These are phyloP conservation scores for Electrophaes corylata DNA, from an alignment of 2,888 invertebrate species.

Conservation along the genomic window DNA sequence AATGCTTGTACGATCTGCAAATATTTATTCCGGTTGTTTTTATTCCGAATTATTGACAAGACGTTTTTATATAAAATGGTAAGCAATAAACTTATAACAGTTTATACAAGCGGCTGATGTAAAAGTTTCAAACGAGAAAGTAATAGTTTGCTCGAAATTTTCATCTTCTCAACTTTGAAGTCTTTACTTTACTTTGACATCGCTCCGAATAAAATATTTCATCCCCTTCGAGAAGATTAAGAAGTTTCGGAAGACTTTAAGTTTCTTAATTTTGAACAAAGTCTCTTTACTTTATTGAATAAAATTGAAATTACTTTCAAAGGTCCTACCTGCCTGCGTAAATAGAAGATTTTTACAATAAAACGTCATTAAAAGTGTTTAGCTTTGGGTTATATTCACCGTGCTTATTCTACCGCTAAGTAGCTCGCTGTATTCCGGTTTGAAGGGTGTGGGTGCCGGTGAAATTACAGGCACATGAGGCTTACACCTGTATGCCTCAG, in stretches of 20 bases:
- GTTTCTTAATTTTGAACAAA: slow-evolving; percentile 62
- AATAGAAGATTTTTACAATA: slow-evolving; percentile 20
- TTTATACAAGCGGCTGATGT: slow-evolving; percentile 4
- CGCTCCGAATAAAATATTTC: slow-evolving; percentile 61
- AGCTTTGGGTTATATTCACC: slow-evolving; percentile 7
- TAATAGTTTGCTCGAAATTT: slow-evolving; percentile 31
- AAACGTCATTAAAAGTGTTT: slow-evolving; percentile 8
- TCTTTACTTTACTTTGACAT: slow-evolving; percentile 47
- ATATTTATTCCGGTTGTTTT: too few relatives aligned
- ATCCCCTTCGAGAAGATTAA: slow-evolving; percentile 64
- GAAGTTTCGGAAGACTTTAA: slow-evolving; percentile 64
- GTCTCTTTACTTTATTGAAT: slow-evolving; percentile 55
- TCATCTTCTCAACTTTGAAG: slow-evolving; percentile 40
- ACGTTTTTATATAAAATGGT: not conserved
- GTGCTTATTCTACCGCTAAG: too few relatives aligned
- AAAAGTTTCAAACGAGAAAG: slow-evolving; percentile 14
- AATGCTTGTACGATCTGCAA: too few relatives aligned
- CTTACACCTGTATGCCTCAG: too few relatives aligned
- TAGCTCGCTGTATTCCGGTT: too few relatives aligned
- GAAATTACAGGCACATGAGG: too few relatives aligned
- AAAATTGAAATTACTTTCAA: slow-evolving; percentile 56
- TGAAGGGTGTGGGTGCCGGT: too few relatives aligned
- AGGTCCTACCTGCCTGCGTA: slow-evolving; percentile 37
- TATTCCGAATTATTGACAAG: too few relatives aligned
- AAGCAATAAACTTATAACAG: not conserved